Evolutionary conservation across 53 echinoderm and acorn worm species (phyloP), one percentile per base, ranked within the genome.

Genomic region (Patiria pectinifera): DNA sequence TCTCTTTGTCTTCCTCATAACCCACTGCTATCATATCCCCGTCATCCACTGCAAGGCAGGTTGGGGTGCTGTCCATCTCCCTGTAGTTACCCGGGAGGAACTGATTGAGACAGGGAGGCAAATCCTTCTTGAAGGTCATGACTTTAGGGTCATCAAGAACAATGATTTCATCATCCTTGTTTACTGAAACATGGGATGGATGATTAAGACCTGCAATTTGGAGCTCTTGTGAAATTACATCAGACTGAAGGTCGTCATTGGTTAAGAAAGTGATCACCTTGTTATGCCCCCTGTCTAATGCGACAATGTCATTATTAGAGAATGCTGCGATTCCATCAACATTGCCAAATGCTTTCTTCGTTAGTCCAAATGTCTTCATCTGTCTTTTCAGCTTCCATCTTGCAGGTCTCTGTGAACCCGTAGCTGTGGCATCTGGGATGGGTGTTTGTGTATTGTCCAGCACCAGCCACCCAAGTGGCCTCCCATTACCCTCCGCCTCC

Each of bases 321-420:
- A 66, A 85, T 45, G 44, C 69, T 66, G 69, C 85, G 71, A 85
- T 78, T 43, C 23, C 63, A 62, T 84, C 74, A n/a, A 21, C 74
- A 74, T 6, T 5, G 53, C 5, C 53, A 53, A 69, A 69, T 69
- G 21, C 3, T 69, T 21, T 15, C 10, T 69, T 15, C 3, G 14
- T 15, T 69, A 0, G 24, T 74, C 74, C 24, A 45, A 45, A 21
- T 21, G 22, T 58, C 71, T 45, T 70, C 3, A 69, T n/a, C 69
- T 21, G 22, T 69, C 19, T 71, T 70, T 26, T 85, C 24, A 46
- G 24, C 24, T 45, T 2, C 80, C 80, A 45, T 47, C 46, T 79
- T 53, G 2, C 53, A 53, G 53, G 1, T 53, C 53, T 53, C 53
- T 53, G 53, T 53, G 53, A 53, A 53, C 53, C 53, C 53, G 3